A percentile compares a stretch with the other conserved stretches of the same genome.
Conservation (phyloP, 2,797 vertebrate species). For the Coregonus suidteri region DNA sequence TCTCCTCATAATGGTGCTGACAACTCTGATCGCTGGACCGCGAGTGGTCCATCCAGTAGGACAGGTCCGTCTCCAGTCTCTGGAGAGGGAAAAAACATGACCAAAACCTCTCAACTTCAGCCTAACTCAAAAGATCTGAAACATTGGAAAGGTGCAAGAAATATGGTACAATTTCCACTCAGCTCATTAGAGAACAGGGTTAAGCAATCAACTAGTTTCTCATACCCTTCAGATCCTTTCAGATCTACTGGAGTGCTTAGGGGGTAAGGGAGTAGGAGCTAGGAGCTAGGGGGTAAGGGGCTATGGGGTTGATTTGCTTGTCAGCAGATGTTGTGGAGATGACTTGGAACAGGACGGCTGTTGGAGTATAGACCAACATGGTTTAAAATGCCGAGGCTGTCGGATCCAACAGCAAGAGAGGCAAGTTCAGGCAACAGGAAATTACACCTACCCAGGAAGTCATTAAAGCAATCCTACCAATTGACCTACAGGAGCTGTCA, state of each 20-base stretch:
- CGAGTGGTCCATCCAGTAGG: constrained; percentile 86
- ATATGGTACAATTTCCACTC: neutral
- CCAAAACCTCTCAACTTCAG: neutral
- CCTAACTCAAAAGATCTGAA: neutral
- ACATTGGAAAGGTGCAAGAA: neutral
- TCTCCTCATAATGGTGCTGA: constrained; percentile 92
- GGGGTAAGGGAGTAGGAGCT: neutral
- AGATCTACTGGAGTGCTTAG: neutral
- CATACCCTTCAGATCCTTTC: too few relatives aligned
- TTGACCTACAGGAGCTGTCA: too few relatives aligned
- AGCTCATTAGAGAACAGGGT: too few relatives aligned
- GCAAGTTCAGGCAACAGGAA: too few relatives aligned
- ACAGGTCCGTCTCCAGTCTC: constrained; percentile 91
- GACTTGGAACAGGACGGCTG: neutral
- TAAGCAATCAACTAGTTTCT: too few relatives aligned
- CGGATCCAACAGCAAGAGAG: too few relatives aligned
- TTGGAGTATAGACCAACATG: constrained; percentile 23
- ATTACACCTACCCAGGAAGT: too few relatives aligned
- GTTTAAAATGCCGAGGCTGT: constrained; percentile 54
- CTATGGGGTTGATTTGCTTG: too few relatives aligned
- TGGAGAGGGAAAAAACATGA: constrained; percentile 47
- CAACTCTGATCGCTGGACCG: constrained; percentile 82
- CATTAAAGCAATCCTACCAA: too few relatives aligned
- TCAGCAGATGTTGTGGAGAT: constrained; percentile 32
- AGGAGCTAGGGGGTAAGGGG: neutral